These are phyloP conservation scores for Palythoa caribaeorum DNA, from an alignment of 92 coral and sea anemone species.

Conservation along the genomic window DNA sequence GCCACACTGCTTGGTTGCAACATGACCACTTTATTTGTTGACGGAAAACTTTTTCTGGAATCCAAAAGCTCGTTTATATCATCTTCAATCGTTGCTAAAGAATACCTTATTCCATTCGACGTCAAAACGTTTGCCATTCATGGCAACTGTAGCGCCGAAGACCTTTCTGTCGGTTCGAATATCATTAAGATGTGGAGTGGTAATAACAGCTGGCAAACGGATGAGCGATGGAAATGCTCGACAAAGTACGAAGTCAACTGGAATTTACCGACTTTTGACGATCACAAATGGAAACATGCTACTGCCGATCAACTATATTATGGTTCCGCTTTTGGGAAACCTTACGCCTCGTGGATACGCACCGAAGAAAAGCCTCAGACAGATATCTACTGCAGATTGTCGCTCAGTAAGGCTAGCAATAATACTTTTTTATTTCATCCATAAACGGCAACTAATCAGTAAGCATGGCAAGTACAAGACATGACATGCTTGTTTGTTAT, in stretches of 20 bases:
- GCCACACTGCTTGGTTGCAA: constrained; percentile 13
- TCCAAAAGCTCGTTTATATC: neutral
- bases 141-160: neutral
- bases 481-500: no score
- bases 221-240: constrained; percentile 20
- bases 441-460: no score
- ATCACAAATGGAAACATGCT: neutral
- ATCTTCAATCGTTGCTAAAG: neutral
- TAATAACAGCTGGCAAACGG: neutral
- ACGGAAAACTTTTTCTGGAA: neutral
- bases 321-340: constrained; percentile 1
- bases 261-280: neutral
- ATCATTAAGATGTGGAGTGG: constrained; percentile 26
- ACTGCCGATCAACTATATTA: neutral
- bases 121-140: constrained; percentile 7
- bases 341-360: neutral
- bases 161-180: neutral
- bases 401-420: neutral
- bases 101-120: constrained; percentile 12
- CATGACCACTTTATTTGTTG: constrained; percentile 22
- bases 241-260: constrained; percentile 1
- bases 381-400: constrained; percentile 8
- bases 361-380: neutral
- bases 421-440: neutral
- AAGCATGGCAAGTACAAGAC: no score